Evolutionary conservation across 2,113 vertebrate species (phyloP), one percentile per base, ranked within the genome.

Genomic region (Tretioscincus oriximinensis): DNA sequence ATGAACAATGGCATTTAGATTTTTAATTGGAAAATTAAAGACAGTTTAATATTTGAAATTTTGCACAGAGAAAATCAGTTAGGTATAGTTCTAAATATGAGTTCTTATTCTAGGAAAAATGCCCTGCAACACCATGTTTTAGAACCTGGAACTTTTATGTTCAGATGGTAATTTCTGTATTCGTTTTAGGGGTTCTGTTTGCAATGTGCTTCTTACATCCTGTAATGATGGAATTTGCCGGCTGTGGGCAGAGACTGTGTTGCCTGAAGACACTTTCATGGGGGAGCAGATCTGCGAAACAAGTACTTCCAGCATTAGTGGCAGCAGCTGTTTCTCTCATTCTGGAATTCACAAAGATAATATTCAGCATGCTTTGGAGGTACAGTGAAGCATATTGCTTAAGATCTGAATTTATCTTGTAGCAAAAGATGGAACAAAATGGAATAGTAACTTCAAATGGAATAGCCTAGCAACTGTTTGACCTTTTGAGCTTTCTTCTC

Each of bases 341-440:
- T 75, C 95, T 88, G 97, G 95, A 76, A 97, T 94, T 85, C 97
- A 97, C 83, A 98, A 98, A 92, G 98, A 99, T 93, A 98, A 96
- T 89, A 98, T 99, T 90, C 97, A 99, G 11, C 97, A 99, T 75
- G 98, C 98, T 67, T 94, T 99, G 85, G 98, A 99, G 97, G 98
- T 99, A 94, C 28, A 16, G 21, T 11, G 28, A 69, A 14, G 73
- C 7, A 22, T 1, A 0, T 63, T 51, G 2, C 49, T 4, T 7
- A 28, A 24, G 3, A 0, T 1, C 64, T 81, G 68, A 69, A 12
- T 76, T 71, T 51, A 20, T 73, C 73, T 29, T 10, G 18, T 64
- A 41, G 35, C 35, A 2, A 41, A 41, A 41, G 35, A 41, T 41
- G 35, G 3, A 41, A 41, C 35, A 41, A 41, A 41, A 41, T 41